Evolutionary conservation across 2,113 vertebrate species (phyloP), one percentile per base, ranked within the genome.

Genomic region (Bos indicus): DNA sequence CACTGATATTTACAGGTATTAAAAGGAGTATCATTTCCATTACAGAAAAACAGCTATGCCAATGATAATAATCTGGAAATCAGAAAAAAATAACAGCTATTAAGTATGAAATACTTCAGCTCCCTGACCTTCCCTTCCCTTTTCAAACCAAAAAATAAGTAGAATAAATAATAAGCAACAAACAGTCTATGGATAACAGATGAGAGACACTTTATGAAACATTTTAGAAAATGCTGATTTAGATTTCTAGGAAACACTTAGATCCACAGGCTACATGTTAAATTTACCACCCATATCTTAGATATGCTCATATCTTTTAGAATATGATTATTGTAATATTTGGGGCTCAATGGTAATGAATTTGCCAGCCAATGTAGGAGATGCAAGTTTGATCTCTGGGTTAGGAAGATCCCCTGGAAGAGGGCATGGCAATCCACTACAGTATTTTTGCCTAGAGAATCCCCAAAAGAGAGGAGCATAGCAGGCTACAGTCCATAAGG

Each of bases 331-430:
- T 5, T 80, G 3, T 60, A 36, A 56, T 56, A 43, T 88, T 84
- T 23, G 36, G 21, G n/a, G 36, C 67, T 74, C 67, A 40, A 25
- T 25, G 67, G 5, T 74, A 71, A 23, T 71, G n/a, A 74, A 74
- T 40, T 40, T 23, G 5, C 10, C 67, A 71, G 67, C n/a, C n/a
- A 23, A 23, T 23, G 19, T 71, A 71, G 36, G 10, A 71, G n/a
- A 23, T 71, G n/a, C 0, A 5, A 21, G 19, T 40, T 71, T 0
- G 12, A 3, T 40, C 5, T 10, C 19, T 71, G 19, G 19, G 19
- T n/a, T n/a, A 67, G 62, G 62, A 8, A 64, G 62, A 64, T n/a
- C 3, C 62, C 3, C 62, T 5, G 16, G 67, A 23, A 40, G 67
- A 71, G 19, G 19, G 67, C n/a, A 71, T 71, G 67, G n/a, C 10